Evolutionary conservation across 2,113 vertebrate genomes (phyloP), one percentile per base, ranked within the genome.

Genomic region (Pelvicachromis taeniatus): DNA sequence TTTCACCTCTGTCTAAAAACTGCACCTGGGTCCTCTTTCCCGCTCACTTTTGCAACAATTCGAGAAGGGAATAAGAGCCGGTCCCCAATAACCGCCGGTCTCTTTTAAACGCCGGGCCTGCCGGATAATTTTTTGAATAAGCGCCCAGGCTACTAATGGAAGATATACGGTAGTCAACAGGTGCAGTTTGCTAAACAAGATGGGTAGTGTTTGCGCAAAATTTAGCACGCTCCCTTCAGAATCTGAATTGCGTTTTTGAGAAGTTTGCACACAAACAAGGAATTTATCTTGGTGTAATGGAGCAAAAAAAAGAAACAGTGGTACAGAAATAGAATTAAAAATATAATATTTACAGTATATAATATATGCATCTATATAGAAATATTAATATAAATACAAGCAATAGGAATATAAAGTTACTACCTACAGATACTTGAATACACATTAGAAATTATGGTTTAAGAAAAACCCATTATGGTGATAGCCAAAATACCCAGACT

Each of bases 341-440:
- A n/a, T 38, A 35, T 35, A 17, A 38, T 38, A 63, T 38, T 63
- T 63, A 63, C 17, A 38, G 17, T 38, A n/a, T 63, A 59, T 59
- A 59, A 59, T 59, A 59, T n/a, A 63, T 38, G 31, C 31, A 63
- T 63, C 19, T 63, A 6, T 63, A 63, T 38, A 13, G 33, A 63
- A 63, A 63, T 63, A 63, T 63, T 63, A 63, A 21, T 38, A 63
- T 63, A 63, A 61, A 35, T 61, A 61, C 58, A 61, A 2, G 3
- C 31, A 19, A 61, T 35, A 61, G 58, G 58, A 35, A 63, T 63
- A 38, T 63, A 63, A 63, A 21, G 33, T 63, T n/a, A 33, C 31
- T 33, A 33, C 5, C 31, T 33, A 33, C 31, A 33, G 31, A 33
- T 33, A 33, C 2, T 33, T 33, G 5, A 63, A 0, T 38, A 38